Conservation (phyloP, 2,797 vertebrate genomes). For the Helarctos malayanus region DNA sequence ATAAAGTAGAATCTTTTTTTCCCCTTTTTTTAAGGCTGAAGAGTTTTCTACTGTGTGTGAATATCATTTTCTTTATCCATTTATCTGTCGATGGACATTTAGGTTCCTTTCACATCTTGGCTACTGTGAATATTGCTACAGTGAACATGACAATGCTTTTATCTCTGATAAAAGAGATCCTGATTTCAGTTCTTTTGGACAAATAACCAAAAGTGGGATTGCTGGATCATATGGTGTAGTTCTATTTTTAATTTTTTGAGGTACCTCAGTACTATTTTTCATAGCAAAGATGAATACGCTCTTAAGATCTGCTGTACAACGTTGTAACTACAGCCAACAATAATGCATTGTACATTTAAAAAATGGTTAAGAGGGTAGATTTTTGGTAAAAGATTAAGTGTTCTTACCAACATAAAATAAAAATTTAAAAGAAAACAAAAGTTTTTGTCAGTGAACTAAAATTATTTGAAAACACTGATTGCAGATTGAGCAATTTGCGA, state of each 20-base stretch:
- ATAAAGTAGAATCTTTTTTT: not conserved
- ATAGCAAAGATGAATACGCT: not conserved
- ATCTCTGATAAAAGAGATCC: not conserved
- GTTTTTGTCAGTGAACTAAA: not conserved
- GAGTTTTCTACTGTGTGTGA: not conserved
- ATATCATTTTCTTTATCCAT: not conserved
- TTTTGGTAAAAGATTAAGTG: not conserved
- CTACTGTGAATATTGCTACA: not conserved
- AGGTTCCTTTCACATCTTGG: not conserved
- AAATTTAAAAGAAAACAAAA: not conserved
- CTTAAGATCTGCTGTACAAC: not conserved
- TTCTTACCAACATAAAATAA: not conserved
- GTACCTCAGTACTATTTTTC: not conserved
- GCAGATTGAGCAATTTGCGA: not conserved
- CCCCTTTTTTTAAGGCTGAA: not conserved
- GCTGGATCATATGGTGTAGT: not conserved
- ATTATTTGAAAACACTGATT: conserved; percentile 12
- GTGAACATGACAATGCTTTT: not conserved
- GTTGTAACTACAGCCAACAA: not conserved
- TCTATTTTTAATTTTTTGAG: not conserved
- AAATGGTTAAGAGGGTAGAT: not conserved
- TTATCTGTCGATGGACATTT: not conserved
- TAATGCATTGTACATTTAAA: not conserved
- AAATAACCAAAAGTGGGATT: not conserved
- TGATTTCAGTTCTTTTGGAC: not conserved